Evolutionary conservation across 2,888 invertebrate genomes (phyloP).

Genomic region (Pocota personata): DNA sequence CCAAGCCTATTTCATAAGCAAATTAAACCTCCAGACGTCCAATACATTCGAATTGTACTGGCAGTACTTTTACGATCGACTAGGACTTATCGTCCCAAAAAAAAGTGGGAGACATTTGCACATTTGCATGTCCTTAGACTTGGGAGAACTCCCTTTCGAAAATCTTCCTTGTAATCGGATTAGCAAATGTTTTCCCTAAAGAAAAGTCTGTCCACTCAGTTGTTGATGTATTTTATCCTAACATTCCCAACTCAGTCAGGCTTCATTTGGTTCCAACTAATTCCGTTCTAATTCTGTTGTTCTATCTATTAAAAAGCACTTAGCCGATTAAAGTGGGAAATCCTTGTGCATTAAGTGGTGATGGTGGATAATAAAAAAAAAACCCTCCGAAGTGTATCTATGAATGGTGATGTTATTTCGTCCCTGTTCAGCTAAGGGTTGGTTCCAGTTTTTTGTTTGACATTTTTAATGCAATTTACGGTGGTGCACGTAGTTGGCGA

Average conservation of each 20-base stretch:
- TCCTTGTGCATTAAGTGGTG: constrained; percentile 27
- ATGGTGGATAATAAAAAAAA: not conserved
- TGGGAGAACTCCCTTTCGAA: not conserved
- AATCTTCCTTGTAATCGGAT: constrained; percentile 48
- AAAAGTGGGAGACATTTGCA: not conserved
- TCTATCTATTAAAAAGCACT: constrained; percentile 65
- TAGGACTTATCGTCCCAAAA: not conserved
- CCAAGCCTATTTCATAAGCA: not conserved
- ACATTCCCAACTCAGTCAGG: constrained; percentile 27
- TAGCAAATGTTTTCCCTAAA: constrained; percentile 49
- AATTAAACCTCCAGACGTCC: constrained; percentile 24
- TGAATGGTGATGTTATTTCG: not conserved
- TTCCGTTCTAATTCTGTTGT: constrained; percentile 55
- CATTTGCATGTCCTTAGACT: constrained; percentile 38
- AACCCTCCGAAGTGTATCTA: not conserved
- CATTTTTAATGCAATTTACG: constrained; percentile 58
- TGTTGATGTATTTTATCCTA: constrained; percentile 6
- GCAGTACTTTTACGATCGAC: constrained; percentile 4
- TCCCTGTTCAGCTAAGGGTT: not conserved
- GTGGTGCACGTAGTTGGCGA: constrained; percentile 45
- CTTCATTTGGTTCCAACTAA: constrained; percentile 47
- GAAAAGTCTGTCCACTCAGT: constrained; percentile 21
- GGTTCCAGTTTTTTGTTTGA: constrained; percentile 21
- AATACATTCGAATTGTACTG: not conserved
- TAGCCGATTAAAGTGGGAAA: constrained; percentile 54